A percentile compares a stretch with the other conserved stretches of the same genome.
Evolutionary conservation across 1,140 invertebrate genomes (phyloP).

Genomic region (Trinorchestia longiramus): DNA sequence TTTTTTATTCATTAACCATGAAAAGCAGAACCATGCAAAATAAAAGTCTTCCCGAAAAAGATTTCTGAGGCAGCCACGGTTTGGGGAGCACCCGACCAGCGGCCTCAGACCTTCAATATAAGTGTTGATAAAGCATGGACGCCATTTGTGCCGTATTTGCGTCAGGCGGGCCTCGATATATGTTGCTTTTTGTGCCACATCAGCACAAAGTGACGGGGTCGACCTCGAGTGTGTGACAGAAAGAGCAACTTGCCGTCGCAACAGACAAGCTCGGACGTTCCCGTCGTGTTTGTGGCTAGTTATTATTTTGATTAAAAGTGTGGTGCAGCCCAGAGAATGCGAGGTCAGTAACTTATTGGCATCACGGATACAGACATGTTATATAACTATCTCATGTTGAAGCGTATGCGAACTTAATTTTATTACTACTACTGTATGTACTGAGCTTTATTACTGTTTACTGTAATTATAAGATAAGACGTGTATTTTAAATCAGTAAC

Average conservation of each 20-base stretch:
- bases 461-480: no score
- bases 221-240: neutral
- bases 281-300: neutral
- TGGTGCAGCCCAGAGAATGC: neutral
- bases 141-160: neutral
- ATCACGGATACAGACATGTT: no score
- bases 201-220: conserved; percentile 4
- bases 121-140: neutral
- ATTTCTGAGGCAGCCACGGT: neutral
- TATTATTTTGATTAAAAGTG: neutral
- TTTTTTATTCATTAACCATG: neutral
- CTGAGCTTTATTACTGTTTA: no score
- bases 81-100: no score
- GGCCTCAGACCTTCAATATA: neutral
- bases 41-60: neutral
- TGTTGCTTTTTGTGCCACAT: neutral
- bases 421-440: no score
- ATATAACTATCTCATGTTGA: no score
- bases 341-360: neutral
- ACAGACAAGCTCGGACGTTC: neutral
- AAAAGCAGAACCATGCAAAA: neutral
- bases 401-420: no score
- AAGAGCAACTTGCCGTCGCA: neutral
- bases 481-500: no score
- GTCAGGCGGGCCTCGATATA: neutral